Conservation (phyloP, 2,113 vertebrate genomes). For the Alosa alosa region DNA sequence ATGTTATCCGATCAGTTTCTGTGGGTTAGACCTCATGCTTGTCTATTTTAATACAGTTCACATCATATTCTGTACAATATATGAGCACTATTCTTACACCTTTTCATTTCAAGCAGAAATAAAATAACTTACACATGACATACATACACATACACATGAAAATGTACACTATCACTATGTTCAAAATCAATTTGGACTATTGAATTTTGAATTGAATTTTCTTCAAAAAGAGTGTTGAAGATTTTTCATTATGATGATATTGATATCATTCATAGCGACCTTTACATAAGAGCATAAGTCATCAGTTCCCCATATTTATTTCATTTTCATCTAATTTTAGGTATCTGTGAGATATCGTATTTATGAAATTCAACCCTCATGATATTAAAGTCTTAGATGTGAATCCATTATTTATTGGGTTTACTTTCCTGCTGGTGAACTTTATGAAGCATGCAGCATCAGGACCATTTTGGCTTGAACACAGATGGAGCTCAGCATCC, state of each 20-base stretch:
- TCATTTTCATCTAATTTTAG: not conserved
- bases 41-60: not conserved
- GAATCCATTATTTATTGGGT: not conserved
- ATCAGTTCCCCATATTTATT: not conserved
- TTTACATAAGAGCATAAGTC: not conserved
- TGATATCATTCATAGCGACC: not conserved
- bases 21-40: not conserved
- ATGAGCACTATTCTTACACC: not conserved
- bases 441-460: not conserved
- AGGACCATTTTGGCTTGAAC: not conserved
- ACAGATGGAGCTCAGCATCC: not conserved
- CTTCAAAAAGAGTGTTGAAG: not conserved
- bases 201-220: not conserved
- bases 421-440: not conserved
- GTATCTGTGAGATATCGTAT: not conserved
- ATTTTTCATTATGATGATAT: not conserved
- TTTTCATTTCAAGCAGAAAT: no score
- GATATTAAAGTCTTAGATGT: not conserved
- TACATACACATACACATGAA: no score
- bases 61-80: not conserved
- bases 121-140: no score
- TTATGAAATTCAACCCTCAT: not conserved
- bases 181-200: not conserved
- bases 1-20: not conserved
- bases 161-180: no score